Evolutionary conservation across 2,797 vertebrate species (phyloP).

Genomic region (Leptodactylus fallax): DNA sequence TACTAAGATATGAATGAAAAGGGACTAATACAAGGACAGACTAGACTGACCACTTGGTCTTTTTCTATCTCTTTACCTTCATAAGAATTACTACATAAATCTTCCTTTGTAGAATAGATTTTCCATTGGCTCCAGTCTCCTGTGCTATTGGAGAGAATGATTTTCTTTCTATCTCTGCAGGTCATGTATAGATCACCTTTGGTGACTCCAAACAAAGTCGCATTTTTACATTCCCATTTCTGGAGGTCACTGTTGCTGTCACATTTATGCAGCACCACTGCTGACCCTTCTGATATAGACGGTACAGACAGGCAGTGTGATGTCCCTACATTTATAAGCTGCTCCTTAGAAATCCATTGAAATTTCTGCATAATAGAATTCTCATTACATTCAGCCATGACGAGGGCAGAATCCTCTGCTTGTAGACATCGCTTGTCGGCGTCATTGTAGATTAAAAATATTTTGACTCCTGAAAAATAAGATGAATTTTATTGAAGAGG

Average conservation of each 20-base stretch:
- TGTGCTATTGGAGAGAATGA: constrained; percentile 87
- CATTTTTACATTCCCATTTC: constrained; percentile 95
- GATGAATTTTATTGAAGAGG: not conserved
- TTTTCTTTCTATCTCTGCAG: constrained; percentile 87
- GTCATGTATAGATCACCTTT: constrained; percentile 86
- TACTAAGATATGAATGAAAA: no score
- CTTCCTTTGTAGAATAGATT: constrained; percentile 81
- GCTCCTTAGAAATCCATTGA: constrained; percentile 88
- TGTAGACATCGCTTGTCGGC: not conserved
- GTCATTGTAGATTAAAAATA: not conserved
- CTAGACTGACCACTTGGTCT: no score
- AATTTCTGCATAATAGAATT: constrained; percentile 84
- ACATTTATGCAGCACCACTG: constrained; percentile 83
- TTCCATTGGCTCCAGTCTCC: constrained; percentile 93
- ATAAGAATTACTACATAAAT: constrained; percentile 89
- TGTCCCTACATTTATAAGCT: constrained; percentile 84
- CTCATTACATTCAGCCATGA: constrained; percentile 74
- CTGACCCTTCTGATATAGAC: constrained; percentile 83
- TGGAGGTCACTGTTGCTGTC: constrained; percentile 84
- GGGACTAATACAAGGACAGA: no score
- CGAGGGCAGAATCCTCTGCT: not conserved
- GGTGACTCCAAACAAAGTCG: constrained; percentile 90
- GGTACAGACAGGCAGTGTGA: constrained; percentile 87
- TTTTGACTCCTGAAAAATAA: not conserved
- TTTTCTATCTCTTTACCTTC: constrained; percentile 80